Conservation (phyloP, 1,140 invertebrate species). For the Drosophila auraria region DNA sequence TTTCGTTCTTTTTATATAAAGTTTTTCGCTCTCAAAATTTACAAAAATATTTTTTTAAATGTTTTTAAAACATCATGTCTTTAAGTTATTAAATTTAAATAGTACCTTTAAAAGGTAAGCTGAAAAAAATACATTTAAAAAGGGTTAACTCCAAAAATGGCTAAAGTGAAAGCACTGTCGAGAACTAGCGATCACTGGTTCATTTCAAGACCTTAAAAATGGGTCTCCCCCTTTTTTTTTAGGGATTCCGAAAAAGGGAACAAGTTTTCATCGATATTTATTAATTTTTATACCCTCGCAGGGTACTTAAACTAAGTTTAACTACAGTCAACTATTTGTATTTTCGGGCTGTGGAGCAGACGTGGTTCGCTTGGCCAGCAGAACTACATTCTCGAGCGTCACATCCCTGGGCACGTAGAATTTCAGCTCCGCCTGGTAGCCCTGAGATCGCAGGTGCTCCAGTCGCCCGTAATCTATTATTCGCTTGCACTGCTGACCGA, state of each 20-base stretch:
- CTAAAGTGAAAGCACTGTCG: no score
- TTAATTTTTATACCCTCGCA: not conserved
- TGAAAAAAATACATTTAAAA: no score
- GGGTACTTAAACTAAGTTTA: not conserved
- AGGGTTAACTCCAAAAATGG: no score
- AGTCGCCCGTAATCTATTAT: conserved; percentile 91
- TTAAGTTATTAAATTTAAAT: no score
- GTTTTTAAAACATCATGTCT: no score
- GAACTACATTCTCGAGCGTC: conserved; percentile 92
- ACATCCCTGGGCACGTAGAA: conserved; percentile 88
- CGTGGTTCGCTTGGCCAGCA: conserved; percentile 86
- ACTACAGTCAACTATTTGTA: conserved; percentile 26
- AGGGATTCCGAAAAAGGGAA: not conserved
- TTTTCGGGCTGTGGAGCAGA: conserved; percentile 24
- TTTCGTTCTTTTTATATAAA: no score
- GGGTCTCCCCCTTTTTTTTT: not conserved
- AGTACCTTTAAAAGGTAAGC: no score
- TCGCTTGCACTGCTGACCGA: conserved; percentile 91
- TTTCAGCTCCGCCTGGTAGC: conserved; percentile 88
- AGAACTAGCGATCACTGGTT: not conserved
- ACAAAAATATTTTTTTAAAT: no score
- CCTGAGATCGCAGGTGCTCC: conserved; percentile 87
- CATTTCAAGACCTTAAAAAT: no score
- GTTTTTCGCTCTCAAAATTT: no score
- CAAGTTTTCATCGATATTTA: not conserved